Conservation (phyloP, 2,113 vertebrate species). For the Chionodraco myersi region DNA sequence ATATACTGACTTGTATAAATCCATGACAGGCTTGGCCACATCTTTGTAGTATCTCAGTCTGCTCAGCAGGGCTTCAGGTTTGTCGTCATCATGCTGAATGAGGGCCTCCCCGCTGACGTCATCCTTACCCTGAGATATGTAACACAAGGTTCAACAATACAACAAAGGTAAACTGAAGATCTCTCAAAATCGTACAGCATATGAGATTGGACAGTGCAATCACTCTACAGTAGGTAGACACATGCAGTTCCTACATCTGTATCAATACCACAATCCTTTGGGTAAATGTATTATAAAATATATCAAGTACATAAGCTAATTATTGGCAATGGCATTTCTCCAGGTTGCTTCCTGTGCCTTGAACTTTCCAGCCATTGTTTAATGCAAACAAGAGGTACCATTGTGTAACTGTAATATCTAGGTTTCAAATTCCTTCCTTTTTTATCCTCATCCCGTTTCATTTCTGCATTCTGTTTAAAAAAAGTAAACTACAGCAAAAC, state of each 20-base stretch:
- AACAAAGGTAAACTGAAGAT: background rate
- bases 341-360: background rate
- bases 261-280: background rate
- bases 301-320: background rate
- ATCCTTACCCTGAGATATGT: constrained; percentile 87
- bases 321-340: background rate
- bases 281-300: background rate
- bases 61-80: constrained; percentile 89
- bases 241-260: background rate
- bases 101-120: constrained; percentile 92
- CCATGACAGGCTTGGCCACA: constrained; percentile 93
- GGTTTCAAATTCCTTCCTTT: background rate
- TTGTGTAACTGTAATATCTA: background rate
- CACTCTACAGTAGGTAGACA: background rate
- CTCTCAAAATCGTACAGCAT: background rate
- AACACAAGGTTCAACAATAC: constrained; percentile 18
- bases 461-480: background rate
- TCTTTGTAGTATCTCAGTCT: constrained; percentile 95
- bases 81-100: constrained; percentile 93
- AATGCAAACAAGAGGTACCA: background rate
- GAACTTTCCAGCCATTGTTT: background rate
- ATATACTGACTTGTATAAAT: constrained; percentile 92
- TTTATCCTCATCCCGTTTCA: background rate
- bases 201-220: background rate
- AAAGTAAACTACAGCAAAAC: background rate